Base-by-base conservation (phyloP, 1,140 invertebrate species). In the Eriocheir sinensis region DNA sequence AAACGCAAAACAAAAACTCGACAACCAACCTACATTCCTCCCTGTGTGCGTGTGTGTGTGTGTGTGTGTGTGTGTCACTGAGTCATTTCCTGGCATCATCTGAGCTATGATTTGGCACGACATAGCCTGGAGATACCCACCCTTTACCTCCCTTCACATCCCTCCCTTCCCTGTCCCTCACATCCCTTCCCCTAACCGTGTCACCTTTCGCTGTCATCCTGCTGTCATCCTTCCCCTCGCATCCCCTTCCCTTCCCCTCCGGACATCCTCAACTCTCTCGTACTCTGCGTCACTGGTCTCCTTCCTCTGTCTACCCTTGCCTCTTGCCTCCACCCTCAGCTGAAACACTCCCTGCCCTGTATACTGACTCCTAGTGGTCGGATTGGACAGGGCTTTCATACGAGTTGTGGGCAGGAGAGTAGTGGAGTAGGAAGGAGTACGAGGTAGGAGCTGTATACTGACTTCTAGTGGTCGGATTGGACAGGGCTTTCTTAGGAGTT, bases 261-360 rank as follows among this genome's bases (percentile, higher is more conserved):
- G 60, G 60, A 72, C 60, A 72, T 72, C 60, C 60, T 72, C 60
- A n/a, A n/a, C n/a, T n/a, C n/a, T n/a, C 60, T 72, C 60, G 12
- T 72, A 21, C 60, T n/a, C 60, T 72, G 60, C n/a, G 21, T 4
- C 60, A 72, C 12, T n/a, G n/a, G 6, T n/a, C 48, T 53, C 48
- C 60, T 72, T 72, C 60, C 60, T n/a, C 60, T 21, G 60, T n/a
- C 60, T 72, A n/a, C 60, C 60, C n/a, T n/a, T n/a, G n/a, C 44
- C 27, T n/a, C 60, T n/a, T 72, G n/a, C 6, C 21, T 72, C 27
- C 60, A 72, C 60, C 21, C 60, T n/a, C 9, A n/a, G 60, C 60
- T 72, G 6, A 72, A 48, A n/a, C 6, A 72, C 60, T 8, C 60
- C 60, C n/a, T n/a, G n/a, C n/a, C n/a, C n/a, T n/a, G n/a, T n/a